Evolutionary conservation across 2,888 invertebrate genomes (phyloP).

Genomic region (Dione juno): DNA sequence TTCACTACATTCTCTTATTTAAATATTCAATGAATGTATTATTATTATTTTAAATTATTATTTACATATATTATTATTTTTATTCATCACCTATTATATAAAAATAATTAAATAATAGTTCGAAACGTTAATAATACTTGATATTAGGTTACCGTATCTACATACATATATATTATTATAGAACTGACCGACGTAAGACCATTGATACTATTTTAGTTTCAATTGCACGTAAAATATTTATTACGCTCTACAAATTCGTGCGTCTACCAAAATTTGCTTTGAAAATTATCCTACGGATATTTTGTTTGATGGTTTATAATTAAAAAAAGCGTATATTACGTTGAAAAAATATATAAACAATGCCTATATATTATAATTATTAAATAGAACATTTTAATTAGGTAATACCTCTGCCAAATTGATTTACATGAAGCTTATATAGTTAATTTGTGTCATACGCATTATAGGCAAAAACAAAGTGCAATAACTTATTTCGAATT

Average conservation of each 20-base stretch:
- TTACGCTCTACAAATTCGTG: slow-evolving; percentile 59
- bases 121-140: neutral
- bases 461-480: too few species aligned
- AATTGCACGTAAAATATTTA: slow-evolving; percentile 78
- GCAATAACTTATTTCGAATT: too few species aligned
- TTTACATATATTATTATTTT: too few species aligned
- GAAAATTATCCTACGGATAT: slow-evolving; percentile 49
- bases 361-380: too few species aligned
- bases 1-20: neutral
- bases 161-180: slow-evolving; percentile 32
- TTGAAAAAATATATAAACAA: too few species aligned
- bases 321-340: too few species aligned
- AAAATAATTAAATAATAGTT: neutral
- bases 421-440: too few species aligned
- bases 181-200: slow-evolving; percentile 46
- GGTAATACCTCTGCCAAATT: too few species aligned
- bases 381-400: too few species aligned
- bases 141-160: slow-evolving; percentile 19
- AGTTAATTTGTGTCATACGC: too few species aligned
- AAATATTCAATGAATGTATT: neutral
- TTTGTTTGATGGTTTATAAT: neutral
- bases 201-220: slow-evolving; percentile 70
- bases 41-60: neutral
- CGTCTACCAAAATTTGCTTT: slow-evolving; percentile 53
- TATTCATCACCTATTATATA: too few species aligned